Evolutionary conservation across 2,888 invertebrate genomes (phyloP), one percentile per base, ranked within the genome.

Genomic region (Hetaerina titia): DNA sequence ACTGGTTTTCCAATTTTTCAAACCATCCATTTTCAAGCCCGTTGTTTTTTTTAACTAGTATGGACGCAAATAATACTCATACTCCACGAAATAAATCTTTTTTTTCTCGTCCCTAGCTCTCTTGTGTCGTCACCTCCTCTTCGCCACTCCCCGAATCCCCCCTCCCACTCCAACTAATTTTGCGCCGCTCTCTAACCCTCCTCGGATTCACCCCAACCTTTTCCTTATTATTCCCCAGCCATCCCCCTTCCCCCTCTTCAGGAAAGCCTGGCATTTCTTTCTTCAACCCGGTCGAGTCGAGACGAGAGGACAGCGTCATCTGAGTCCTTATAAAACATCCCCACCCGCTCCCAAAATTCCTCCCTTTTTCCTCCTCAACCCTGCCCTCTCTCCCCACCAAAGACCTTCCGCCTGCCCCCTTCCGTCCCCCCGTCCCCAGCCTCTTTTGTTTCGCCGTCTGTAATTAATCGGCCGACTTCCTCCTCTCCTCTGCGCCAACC

Each of bases 391-490:
- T 11, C 81, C 31, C 11, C 81, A 1, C 15, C 81, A 60, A 60
- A 60, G 60, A 60, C 17, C 60, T 60, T 60, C 17, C 60, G 60
- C 60, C n/a, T 9, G 11, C 81, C 81, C 81, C 15, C 81, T 11
- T 17, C 81, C 81, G 81, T 25, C 11, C 9, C 19, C 89, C 69
- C 11, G 22, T 45, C 45, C 45, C 90, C 81, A 31, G 15, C 63
- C 22, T 45, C 92, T 92, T 92, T 92, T 92, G 92, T 92, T 92
- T 92, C 92, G 92, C 69, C 57, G 92, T 56, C 64, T 92, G 69
- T 92, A 92, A 92, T 92, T 92, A 92, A 92, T 92, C 92, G 92
- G 92, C 69, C 64, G 81, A 81, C 81, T 22, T 81, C 81, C 81
- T 31, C 22, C 15, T 31, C 19, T 22, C 69, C 81, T 15, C 11